Conservation (phyloP, 2,113 vertebrate genomes). For the Gavialis gangeticus region DNA sequence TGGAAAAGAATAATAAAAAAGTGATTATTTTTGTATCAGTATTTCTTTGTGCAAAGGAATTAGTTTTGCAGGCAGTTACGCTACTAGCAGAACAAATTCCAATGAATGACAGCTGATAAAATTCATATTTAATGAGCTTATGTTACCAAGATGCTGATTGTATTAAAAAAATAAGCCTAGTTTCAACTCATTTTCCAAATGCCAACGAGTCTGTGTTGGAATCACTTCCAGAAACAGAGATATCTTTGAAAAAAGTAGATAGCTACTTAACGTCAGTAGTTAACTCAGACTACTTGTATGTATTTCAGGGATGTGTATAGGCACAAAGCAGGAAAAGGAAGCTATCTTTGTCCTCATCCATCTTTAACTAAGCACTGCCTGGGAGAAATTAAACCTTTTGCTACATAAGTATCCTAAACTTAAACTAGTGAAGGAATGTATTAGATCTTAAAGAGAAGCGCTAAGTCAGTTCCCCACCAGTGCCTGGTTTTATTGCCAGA, state of each 20-base stretch:
- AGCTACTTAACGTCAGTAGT: neutral
- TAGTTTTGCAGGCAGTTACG: neutral
- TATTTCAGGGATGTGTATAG: neutral
- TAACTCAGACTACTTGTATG: neutral
- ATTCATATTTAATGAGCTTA: slow-evolving; percentile 64
- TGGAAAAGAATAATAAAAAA: neutral
- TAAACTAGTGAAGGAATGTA: neutral
- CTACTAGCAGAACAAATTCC: slow-evolving; percentile 11
- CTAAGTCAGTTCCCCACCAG: neutral
- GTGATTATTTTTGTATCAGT: neutral
- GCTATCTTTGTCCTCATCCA: neutral
- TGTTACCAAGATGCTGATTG: slow-evolving; percentile 27
- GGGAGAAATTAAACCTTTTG: neutral
- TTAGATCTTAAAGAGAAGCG: neutral
- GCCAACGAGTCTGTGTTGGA: neutral
- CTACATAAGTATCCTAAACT: neutral
- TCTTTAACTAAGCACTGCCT: neutral
- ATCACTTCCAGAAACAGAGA: slow-evolving; percentile 4
- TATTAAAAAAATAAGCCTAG: slow-evolving; percentile 26
- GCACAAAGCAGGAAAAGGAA: neutral
- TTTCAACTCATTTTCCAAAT: slow-evolving; percentile 20
- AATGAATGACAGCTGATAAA: slow-evolving; percentile 22
- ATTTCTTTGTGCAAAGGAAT: neutral
- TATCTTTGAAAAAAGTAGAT: neutral
- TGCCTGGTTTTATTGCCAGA: neutral